Evolutionary conservation across 2,797 vertebrate species (phyloP).

Genomic region (Sus cebifrons): DNA sequence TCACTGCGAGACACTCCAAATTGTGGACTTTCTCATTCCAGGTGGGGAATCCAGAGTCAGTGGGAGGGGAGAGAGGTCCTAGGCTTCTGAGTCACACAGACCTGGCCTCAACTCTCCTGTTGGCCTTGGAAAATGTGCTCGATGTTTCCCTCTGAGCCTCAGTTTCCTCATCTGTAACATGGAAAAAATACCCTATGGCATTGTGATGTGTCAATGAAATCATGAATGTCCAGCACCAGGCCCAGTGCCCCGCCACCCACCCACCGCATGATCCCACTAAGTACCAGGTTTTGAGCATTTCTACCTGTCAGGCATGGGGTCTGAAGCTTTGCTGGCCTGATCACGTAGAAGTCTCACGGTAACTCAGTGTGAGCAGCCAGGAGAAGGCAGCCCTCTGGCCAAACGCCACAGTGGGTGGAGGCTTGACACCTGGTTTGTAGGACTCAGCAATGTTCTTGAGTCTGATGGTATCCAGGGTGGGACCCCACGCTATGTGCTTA

Average conservation of each 20-base stretch:
- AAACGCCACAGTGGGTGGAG: fast-evolving
- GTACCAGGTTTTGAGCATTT: not conserved
- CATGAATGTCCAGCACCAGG: not conserved
- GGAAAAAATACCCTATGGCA: not conserved
- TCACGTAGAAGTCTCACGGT: not conserved
- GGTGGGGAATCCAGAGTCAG: not conserved
- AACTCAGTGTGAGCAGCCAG: fast-evolving
- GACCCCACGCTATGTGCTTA: not conserved
- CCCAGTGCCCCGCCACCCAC: not conserved
- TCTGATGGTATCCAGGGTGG: not conserved
- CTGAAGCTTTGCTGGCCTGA: not conserved
- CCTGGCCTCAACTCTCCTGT: not conserved
- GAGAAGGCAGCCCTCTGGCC: not conserved
- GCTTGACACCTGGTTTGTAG: not conserved
- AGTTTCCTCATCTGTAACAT: not conserved
- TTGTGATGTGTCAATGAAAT: not conserved
- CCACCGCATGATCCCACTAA: too few relatives aligned
- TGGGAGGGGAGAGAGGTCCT: not conserved
- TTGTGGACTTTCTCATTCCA: not conserved
- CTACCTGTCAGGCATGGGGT: too few relatives aligned
- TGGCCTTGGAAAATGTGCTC: not conserved
- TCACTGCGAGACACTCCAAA: not conserved
- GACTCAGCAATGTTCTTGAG: not conserved
- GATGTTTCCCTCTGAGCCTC: not conserved
- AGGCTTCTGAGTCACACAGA: not conserved